phyloP scores from a whole-genome alignment of 2,888 invertebrate species.

The Epirrhoe alternata region DNA sequence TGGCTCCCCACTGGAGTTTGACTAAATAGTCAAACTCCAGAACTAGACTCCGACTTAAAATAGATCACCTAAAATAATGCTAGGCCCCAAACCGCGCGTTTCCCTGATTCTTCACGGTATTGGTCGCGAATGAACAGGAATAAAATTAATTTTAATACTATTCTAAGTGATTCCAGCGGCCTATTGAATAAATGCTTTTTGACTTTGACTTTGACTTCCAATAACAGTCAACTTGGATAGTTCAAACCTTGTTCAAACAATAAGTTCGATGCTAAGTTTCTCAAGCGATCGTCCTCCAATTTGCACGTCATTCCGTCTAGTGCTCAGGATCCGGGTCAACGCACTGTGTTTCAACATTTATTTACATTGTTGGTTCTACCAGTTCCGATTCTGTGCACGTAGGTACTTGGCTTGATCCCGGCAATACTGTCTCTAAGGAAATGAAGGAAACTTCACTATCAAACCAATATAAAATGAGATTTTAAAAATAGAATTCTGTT shows the following conservation, averaged over 20 bases:
- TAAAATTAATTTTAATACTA: no score
- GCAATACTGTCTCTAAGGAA: constrained; percentile 17
- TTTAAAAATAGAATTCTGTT: background rate
- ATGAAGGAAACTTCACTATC: constrained; percentile 12
- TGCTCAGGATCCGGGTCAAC: constrained; percentile 33
- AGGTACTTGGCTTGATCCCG: constrained; percentile 2
- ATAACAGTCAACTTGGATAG: constrained; percentile 21
- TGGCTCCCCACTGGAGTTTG: no score
- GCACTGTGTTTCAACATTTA: constrained; percentile 26
- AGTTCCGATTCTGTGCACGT: constrained; percentile 22
- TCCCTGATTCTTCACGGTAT: no score
- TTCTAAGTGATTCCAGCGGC: no score
- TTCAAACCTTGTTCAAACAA: constrained; percentile 15
- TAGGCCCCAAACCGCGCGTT: no score
- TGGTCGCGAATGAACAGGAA: no score
- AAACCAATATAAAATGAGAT: background rate
- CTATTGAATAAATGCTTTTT: no score
- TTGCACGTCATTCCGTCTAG: constrained; percentile 37
- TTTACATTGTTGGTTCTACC: constrained; percentile 20
- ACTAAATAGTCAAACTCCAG: no score
- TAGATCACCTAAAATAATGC: no score
- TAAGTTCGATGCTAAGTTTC: constrained; percentile 25
- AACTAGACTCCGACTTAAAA: no score
- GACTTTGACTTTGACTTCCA: no score
- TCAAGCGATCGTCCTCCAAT: constrained; percentile 28